phyloP scores from a whole-genome alignment of 2,113 vertebrate genomes.

The Empidonax alnorum region DNA sequence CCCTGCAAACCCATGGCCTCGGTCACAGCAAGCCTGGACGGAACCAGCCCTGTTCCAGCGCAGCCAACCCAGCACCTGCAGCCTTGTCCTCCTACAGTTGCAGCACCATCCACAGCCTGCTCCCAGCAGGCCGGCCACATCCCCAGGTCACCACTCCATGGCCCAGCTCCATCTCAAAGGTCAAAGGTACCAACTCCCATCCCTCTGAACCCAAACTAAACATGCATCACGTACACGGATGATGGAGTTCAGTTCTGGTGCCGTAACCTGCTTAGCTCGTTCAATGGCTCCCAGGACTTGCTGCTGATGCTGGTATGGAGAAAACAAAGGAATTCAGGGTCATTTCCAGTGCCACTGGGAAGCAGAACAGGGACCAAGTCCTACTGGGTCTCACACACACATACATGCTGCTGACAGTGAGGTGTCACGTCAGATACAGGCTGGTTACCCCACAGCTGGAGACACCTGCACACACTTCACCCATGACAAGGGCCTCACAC shows the following conservation, averaged over 20 bases:
- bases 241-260: conserved; percentile 97
- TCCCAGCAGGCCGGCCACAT: fast-evolving
- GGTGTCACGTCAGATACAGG: not conserved
- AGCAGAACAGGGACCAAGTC: not conserved
- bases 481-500: not conserved
- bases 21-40: not conserved
- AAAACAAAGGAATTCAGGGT: not conserved
- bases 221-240: conserved; percentile 86
- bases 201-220: not conserved
- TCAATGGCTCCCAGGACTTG: conserved; percentile 97
- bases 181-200: not conserved
- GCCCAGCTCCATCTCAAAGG: fast-evolving
- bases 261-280: conserved; percentile 95
- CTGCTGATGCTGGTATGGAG: conserved; percentile 88
- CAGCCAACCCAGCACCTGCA: not conserved
- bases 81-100: not conserved
- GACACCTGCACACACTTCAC: not conserved
- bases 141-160: not conserved
- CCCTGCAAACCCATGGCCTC: not conserved
- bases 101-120: not conserved
- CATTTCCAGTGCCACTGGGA: not conserved
- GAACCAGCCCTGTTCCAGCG: not conserved
- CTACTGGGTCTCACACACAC: not conserved
- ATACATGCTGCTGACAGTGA: no score
- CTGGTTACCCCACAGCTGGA: not conserved